Evolutionary conservation across 2,113 vertebrate species (phyloP).

Genomic region (Chloroceryle aenea): DNA sequence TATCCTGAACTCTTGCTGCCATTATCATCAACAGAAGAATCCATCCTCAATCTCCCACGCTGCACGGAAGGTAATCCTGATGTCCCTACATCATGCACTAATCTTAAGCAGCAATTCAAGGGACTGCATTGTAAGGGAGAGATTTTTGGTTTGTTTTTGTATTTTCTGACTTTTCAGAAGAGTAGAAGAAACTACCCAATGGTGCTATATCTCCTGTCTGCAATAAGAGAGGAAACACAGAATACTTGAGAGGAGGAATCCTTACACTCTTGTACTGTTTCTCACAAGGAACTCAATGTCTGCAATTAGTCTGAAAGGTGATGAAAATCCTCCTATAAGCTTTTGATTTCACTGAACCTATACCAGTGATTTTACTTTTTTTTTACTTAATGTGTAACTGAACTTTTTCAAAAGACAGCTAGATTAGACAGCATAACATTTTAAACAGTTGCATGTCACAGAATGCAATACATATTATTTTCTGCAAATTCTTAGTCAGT

Average conservation of each 20-base stretch:
- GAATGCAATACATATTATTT: neutral
- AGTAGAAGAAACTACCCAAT: constrained; percentile 27
- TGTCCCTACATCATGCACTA: constrained; percentile 1
- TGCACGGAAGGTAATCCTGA: neutral
- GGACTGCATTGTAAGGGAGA: neutral
- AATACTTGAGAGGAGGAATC: constrained; percentile 53
- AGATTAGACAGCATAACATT: neutral
- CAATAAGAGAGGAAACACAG: neutral
- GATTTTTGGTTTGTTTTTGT: neutral
- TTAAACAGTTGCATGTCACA: constrained; percentile 16
- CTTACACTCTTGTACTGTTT: constrained; percentile 31
- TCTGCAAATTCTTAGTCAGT: neutral
- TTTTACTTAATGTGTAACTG: neutral
- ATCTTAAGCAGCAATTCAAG: neutral
- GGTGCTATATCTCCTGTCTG: constrained; percentile 70
- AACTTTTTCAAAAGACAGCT: constrained; percentile 38
- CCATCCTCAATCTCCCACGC: neutral
- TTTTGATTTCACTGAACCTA: constrained; percentile 1
- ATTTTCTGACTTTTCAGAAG: constrained; percentile 15
- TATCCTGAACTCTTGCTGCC: neutral
- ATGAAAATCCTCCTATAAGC: neutral
- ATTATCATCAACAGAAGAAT: neutral
- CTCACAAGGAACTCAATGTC: neutral
- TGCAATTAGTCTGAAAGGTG: neutral
- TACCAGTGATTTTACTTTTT: neutral